Conservation (phyloP, 2,797 vertebrate genomes). For the Chelon auratus region DNA sequence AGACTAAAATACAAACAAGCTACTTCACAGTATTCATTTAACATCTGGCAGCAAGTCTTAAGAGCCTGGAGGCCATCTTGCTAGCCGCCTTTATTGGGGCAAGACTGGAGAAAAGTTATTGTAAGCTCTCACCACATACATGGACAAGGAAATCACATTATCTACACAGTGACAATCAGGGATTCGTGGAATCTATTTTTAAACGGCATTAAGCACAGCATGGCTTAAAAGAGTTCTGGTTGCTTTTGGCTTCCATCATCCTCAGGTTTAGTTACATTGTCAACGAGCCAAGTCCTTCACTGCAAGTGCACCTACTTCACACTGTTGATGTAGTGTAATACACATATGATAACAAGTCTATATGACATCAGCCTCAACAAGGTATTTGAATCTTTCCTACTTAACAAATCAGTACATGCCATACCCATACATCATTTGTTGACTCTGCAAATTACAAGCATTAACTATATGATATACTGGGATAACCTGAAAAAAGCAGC, state of each 20-base stretch:
- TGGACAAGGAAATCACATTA: conserved; percentile 47
- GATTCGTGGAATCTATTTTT: conserved; percentile 74
- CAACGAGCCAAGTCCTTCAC: conserved; percentile 44
- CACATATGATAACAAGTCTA: conserved; percentile 19
- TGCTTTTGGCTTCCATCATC: conserved; percentile 41
- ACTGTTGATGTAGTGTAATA: conserved; percentile 23
- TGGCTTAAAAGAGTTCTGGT: conserved; percentile 48
- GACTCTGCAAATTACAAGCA: neutral
- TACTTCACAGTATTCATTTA: conserved; percentile 17
- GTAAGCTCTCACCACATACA: conserved; percentile 32
- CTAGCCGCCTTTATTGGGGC: conserved; percentile 10
- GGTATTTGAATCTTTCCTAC: neutral
- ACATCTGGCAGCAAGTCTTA: conserved; percentile 23
- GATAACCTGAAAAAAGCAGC: neutral
- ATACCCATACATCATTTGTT: neutral
- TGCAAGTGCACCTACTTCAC: conserved; percentile 16
- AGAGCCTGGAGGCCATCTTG: conserved; percentile 9
- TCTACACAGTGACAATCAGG: conserved; percentile 52
- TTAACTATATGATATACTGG: neutral
- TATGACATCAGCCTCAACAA: neutral
- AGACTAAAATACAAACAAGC: conserved; percentile 31
- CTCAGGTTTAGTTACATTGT: conserved; percentile 45
- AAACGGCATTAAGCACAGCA: conserved; percentile 54
- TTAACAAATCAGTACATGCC: neutral
- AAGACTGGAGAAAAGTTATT: conserved; percentile 36